A percentile compares a stretch with the other conserved stretches of the same genome.
Evolutionary conservation across 1,140 invertebrate genomes (phyloP).

Genomic region (Marisa cornuarietis): DNA sequence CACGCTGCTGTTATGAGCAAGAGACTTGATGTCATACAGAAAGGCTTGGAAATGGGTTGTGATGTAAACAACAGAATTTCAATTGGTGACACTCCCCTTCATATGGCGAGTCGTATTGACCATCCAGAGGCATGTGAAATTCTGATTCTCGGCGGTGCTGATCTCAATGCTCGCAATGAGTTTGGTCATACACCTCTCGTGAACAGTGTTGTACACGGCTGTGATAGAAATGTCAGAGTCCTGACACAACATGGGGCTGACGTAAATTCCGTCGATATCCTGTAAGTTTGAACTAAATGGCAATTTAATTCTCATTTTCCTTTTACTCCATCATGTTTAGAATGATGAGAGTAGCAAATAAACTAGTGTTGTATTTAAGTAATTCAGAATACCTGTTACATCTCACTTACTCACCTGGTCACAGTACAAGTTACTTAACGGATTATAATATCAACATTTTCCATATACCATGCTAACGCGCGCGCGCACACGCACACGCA

Average conservation of each 20-base stretch:
- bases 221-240: constrained; percentile 32
- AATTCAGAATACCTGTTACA: no score
- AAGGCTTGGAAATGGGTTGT: constrained; percentile 30
- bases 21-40: constrained; percentile 24
- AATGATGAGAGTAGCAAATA: no score
- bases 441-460: no score
- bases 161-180: constrained; percentile 32
- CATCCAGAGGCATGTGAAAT: constrained; percentile 23
- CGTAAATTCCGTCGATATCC: constrained; percentile 32
- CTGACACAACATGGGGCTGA: constrained; percentile 38
- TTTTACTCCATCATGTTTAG: no score
- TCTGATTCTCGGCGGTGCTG: constrained; percentile 32
- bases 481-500: no score
- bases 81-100: constrained; percentile 37
- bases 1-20: constrained; percentile 38
- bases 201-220: constrained; percentile 40
- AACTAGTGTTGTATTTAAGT: no score
- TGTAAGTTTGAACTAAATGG: constrained; percentile 20
- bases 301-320: no score
- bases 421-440: no score
- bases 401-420: no score
- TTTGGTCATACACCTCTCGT: constrained; percentile 39
- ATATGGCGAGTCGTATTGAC: constrained; percentile 25
- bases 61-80: constrained; percentile 33
- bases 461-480: no score